Percentiles rank a stretch among this genome's conserved stretches.
Evolutionary conservation across 2,888 invertebrate species (phyloP).

Genomic region (Ptilodon capucinus): DNA sequence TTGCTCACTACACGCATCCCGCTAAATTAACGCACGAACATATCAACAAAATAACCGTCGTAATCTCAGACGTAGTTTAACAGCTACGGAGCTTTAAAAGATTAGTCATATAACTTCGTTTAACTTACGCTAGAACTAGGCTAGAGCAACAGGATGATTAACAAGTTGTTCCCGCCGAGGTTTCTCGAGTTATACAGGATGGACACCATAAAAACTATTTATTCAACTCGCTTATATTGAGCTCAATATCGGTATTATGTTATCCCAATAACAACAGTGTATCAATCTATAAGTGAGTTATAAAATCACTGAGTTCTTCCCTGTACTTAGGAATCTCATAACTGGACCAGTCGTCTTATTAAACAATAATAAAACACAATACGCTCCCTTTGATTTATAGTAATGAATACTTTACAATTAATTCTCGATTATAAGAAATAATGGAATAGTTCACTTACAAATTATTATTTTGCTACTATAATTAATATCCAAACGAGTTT

Average conservation of each 20-base stretch:
- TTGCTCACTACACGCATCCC: conserved; percentile 54
- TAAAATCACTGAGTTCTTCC: conserved; percentile 50
- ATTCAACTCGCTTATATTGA: conserved; percentile 43
- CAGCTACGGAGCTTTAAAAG: conserved; percentile 59
- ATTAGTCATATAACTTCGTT: conserved; percentile 62
- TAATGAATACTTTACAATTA: conserved; percentile 1
- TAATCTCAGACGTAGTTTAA: conserved; percentile 67
- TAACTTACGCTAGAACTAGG: conserved; percentile 57
- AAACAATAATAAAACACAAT: conserved; percentile 44
- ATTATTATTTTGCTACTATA: conserved; percentile 23
- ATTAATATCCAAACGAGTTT: conserved; percentile 13
- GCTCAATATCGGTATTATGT: conserved; percentile 38
- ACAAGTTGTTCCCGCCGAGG: conserved; percentile 69
- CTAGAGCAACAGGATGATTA: conserved; percentile 59
- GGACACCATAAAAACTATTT: conserved; percentile 34
- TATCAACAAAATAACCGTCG: conserved; percentile 40
- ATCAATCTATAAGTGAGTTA: conserved; percentile 40
- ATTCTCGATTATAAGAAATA: conserved; percentile 7
- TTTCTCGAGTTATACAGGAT: conserved; percentile 44
- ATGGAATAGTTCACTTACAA: conserved; percentile 17
- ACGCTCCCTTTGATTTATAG: conserved; percentile 15
- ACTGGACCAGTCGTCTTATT: conserved; percentile 34
- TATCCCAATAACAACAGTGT: conserved; percentile 37
- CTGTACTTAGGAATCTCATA: conserved; percentile 58
- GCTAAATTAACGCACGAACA: conserved; percentile 29